Conservation (phyloP, 2,113 vertebrate genomes). For the Poeciliopsis retropinna region DNA sequence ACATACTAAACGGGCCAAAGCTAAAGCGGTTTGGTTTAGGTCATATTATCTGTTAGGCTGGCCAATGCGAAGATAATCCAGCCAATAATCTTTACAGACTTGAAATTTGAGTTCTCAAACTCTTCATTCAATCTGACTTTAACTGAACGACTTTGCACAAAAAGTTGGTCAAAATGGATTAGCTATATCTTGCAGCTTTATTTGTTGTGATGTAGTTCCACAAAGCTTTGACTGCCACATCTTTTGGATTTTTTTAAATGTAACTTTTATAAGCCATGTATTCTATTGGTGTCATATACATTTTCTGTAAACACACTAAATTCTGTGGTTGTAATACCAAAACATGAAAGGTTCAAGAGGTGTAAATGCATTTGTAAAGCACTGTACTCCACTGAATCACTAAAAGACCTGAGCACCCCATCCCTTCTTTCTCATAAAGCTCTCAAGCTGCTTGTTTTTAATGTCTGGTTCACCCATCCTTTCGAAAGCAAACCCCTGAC, state of each 20-base stretch:
- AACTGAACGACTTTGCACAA: background rate
- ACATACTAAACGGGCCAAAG: background rate
- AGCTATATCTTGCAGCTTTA: too few species aligned
- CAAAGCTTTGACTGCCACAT: too few species aligned
- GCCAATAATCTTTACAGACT: too few species aligned
- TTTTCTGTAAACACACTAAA: background rate
- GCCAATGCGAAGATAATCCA: too few species aligned
- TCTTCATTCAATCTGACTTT: background rate
- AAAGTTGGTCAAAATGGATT: too few species aligned
- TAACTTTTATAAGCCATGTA: background rate
- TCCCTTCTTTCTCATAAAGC: background rate
- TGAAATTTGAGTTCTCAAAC: too few species aligned
- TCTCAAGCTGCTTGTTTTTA: background rate
- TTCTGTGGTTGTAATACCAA: background rate
- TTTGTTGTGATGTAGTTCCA: too few species aligned
- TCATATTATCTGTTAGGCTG: too few species aligned
- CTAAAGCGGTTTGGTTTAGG: too few species aligned
- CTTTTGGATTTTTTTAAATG: too few species aligned
- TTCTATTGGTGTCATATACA: background rate
- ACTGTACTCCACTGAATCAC: background rate
- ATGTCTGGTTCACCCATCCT: slow-evolving; percentile 1
- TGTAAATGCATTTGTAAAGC: background rate
- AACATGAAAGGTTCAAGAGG: background rate
- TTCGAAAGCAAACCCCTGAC: slow-evolving; percentile 4
- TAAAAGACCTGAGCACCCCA: background rate